phyloP scores from a whole-genome alignment of 1,140 invertebrate species.

The Zaprionus nigranus region DNA sequence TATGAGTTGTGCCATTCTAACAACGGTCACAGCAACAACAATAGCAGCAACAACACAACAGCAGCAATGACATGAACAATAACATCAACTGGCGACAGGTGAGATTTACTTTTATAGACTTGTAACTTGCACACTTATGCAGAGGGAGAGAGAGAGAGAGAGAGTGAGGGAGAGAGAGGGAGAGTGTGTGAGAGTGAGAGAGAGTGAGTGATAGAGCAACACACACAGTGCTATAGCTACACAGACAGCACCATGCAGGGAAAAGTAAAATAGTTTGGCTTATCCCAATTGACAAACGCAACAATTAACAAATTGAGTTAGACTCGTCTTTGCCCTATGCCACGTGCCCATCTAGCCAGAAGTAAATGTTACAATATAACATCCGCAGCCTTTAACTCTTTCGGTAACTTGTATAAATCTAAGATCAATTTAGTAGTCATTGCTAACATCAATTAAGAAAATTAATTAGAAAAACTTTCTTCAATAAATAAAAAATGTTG shows the following conservation, averaged over 20 bases:
- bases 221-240: no score
- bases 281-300: background rate
- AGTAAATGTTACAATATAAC: no score
- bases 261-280: background rate
- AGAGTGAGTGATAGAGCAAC: background rate
- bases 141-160: background rate
- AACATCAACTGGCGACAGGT: conserved; percentile 8
- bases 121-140: conserved; percentile 2
- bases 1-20: conserved; percentile 23
- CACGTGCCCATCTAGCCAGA: background rate
- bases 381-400: no score
- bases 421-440: no score
- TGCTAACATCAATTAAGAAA: no score
- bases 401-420: no score
- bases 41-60: conserved; percentile 7
- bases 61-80: background rate
- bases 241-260: background rate
- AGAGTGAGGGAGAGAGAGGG: background rate
- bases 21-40: conserved; percentile 15
- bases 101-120: conserved; percentile 13
- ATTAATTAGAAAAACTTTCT: no score
- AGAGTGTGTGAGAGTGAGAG: background rate
- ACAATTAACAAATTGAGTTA: background rate
- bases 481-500: no score
- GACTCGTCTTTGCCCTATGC: no score